These are phyloP conservation scores for Seriola quinqueradiata DNA, from an alignment of 2,113 vertebrate species.

Conservation along the genomic window DNA sequence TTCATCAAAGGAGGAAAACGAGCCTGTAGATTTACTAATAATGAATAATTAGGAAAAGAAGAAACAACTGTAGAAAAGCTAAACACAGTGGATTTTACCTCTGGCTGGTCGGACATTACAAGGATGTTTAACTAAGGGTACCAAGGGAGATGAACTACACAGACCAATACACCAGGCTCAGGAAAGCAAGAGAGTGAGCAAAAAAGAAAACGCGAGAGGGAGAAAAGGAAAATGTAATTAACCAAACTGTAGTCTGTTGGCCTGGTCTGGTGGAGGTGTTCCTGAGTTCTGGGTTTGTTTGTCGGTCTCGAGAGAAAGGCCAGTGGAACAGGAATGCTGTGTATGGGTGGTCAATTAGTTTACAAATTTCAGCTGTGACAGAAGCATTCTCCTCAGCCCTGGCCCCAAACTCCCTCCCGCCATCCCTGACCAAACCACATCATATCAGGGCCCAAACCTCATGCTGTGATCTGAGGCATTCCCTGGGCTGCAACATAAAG, in stretches of 20 bases:
- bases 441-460: slow-evolving; percentile 73
- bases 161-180: slow-evolving; percentile 45
- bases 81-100: slow-evolving; percentile 71
- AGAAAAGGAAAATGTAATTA: slow-evolving; percentile 74
- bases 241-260: slow-evolving; percentile 68
- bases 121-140: slow-evolving; percentile 72
- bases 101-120: slow-evolving; percentile 65
- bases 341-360: slow-evolving; percentile 84
- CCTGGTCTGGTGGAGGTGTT: slow-evolving; percentile 63
- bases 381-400: slow-evolving; percentile 59
- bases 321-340: slow-evolving; percentile 65
- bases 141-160: slow-evolving; percentile 68
- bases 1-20: slow-evolving; percentile 44
- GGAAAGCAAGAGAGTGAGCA: slow-evolving; percentile 33
- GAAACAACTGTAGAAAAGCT: slow-evolving; percentile 58
- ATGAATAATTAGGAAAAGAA: slow-evolving; percentile 64
- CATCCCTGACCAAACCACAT: slow-evolving; percentile 73
- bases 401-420: slow-evolving; percentile 53
- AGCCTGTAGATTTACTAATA: slow-evolving; percentile 44
- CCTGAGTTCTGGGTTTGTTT: slow-evolving; percentile 63
- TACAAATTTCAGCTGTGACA: slow-evolving; percentile 82
- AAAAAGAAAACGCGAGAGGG: slow-evolving; percentile 44
- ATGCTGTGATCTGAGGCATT: slow-evolving; percentile 78
- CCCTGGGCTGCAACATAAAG: slow-evolving; percentile 71
- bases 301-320: slow-evolving; percentile 65